Base-by-base conservation (phyloP, 2,797 vertebrate species). In the Malurus splendens region DNA sequence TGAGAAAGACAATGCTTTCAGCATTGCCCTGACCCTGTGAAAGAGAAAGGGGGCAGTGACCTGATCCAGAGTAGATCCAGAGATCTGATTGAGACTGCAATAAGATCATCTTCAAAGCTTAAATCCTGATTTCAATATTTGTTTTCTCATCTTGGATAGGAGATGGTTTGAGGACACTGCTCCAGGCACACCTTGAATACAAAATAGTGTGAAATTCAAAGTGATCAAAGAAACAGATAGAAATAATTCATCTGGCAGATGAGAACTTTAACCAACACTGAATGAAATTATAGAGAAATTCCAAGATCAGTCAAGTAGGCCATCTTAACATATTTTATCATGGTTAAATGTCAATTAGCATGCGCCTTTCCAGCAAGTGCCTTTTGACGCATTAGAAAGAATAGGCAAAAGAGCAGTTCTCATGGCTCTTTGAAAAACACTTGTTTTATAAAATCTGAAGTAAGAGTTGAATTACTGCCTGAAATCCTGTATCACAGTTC, bases 31-130 rank as follows among this genome's bases (percentile, higher is more conserved):
- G 7, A 32, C 27, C 18, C 80, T 51, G 45, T 78, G 42, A 87
- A 82, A 92, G 79, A 87, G 84, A 93, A 86, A 85, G 52, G n/a
- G 16, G 36, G 24, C 62, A 92, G 57, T 3, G n/a, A 54, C 52
- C 32, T 44, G 51, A 67, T 80, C 66, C 66, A 86, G 86, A 88
- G 94, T 93, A 92, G 82, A 90, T 93, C 73, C 64, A 71, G 48
- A 76, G 64, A 22, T 68, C 68, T 86, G 54, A 38, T 30, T 82
- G 36, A 27, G 55, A 30, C 56, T 57, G 25, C 60, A 87, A 20
- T 41, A 71, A 75, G 19, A 62, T 82, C 42, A 82, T 78, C 90
- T 90, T 92, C 87, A 88, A 90, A 90, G 74, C 48, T 52, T 44
- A 77, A 65, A 14, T 6, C 2, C 42, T 84, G 68, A 30, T 23